Percentiles rank a stretch among this genome's conserved stretches.
Conservation (phyloP, 2,113 vertebrate genomes). For the Neodontobutis hainanensis region DNA sequence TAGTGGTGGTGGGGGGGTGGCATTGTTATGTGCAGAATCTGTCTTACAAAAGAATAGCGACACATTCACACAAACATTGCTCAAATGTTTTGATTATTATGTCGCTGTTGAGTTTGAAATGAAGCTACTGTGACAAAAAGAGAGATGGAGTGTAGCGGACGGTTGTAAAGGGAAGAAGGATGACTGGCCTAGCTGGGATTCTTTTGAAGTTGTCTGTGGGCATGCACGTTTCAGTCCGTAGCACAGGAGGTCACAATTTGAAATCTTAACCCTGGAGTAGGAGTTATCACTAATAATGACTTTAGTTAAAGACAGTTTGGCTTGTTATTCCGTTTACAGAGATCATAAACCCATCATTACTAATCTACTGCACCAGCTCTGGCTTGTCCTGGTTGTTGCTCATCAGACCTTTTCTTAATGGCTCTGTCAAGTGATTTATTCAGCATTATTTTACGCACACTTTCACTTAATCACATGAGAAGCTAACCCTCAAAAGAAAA, state of each 20-base stretch:
- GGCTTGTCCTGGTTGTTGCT: neutral
- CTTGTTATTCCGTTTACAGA: neutral
- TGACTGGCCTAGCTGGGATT: conserved; percentile 59
- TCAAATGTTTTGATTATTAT: conserved; percentile 1
- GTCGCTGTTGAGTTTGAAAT: conserved; percentile 30
- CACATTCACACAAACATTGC: neutral
- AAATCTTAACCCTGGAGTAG: conserved; percentile 20
- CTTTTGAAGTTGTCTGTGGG: conserved; percentile 42
- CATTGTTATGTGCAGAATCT: neutral
- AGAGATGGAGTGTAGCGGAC: conserved; percentile 9
- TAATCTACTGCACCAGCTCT: neutral
- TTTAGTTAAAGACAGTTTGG: conserved; percentile 4
- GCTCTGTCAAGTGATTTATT: neutral
- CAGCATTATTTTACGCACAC: neutral
- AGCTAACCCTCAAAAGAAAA: too few species aligned
- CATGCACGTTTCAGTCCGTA: conserved; percentile 3
- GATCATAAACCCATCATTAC: neutral
- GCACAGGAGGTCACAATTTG: conserved; percentile 22
- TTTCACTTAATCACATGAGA: conserved; percentile 3
- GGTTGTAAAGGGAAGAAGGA: conserved; percentile 16
- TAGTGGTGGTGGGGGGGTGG: neutral
- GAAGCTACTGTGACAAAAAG: conserved; percentile 23
- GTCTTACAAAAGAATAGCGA: neutral
- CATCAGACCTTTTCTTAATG: conserved; percentile 1
- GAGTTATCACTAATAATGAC: conserved; percentile 29